Percentiles rank a stretch among this genome's conserved stretches.
Conservation (phyloP, 2,797 vertebrate genomes). For the Parauchenoglanis punctatus region DNA sequence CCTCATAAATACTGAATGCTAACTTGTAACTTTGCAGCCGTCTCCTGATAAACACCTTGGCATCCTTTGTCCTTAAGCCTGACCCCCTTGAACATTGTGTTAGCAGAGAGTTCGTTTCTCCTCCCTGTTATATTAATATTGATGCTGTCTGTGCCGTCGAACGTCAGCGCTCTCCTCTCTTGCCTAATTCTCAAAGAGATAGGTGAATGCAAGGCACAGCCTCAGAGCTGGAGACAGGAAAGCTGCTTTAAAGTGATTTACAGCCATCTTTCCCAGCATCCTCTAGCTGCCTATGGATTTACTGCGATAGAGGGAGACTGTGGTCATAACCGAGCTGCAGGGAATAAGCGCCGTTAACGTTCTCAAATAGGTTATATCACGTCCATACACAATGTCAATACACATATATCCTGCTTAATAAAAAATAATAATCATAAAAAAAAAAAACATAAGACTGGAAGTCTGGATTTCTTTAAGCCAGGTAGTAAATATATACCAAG, state of each 20-base stretch:
- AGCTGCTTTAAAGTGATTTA: constrained; percentile 55
- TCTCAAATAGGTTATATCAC: constrained; percentile 48
- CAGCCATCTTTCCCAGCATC: constrained; percentile 44
- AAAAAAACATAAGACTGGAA: constrained; percentile 13
- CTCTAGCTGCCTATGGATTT: constrained; percentile 48
- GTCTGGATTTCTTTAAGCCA: constrained; percentile 34
- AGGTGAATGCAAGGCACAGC: neutral
- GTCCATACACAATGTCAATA: constrained; percentile 45
- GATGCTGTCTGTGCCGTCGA: constrained; percentile 41
- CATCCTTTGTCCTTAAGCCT: constrained; percentile 32
- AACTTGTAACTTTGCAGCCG: neutral
- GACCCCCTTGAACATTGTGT: constrained; percentile 30
- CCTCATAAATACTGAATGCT: constrained; percentile 28
- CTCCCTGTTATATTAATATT: constrained; percentile 43
- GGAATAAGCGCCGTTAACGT: constrained; percentile 54
- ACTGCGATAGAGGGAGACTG: constrained; percentile 43
- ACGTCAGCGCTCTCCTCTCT: constrained; percentile 25
- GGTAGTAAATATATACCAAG: constrained; percentile 20
- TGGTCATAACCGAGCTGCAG: constrained; percentile 47
- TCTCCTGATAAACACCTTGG: constrained; percentile 34
- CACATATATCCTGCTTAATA: constrained; percentile 48
- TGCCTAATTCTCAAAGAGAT: constrained; percentile 32
- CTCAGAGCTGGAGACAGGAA: constrained; percentile 30
- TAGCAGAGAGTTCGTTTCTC: constrained; percentile 1
- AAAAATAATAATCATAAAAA: constrained; percentile 1